Evolutionary conservation across 2,113 vertebrate genomes (phyloP).

Genomic region (Pseudopodoces humilis): DNA sequence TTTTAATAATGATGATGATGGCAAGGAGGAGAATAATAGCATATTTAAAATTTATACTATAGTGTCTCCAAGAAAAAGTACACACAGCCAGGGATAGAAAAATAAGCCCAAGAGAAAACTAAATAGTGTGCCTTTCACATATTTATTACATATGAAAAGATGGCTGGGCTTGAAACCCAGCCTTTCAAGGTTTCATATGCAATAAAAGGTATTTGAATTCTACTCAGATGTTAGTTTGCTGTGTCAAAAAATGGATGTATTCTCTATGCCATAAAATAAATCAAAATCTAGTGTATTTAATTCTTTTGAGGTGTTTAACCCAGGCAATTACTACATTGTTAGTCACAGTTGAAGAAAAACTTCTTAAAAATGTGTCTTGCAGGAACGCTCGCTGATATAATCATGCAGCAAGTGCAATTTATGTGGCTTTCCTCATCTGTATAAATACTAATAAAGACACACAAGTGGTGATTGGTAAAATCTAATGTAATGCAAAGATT

Average conservation of each 20-base stretch:
- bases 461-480: not conserved
- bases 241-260: not conserved
- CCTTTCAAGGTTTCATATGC: not conserved
- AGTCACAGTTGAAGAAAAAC: not conserved
- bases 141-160: not conserved
- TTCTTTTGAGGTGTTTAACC: not conserved
- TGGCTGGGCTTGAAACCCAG: not conserved
- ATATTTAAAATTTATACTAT: not conserved
- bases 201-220: not conserved
- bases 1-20: not conserved
- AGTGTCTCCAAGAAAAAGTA: not conserved
- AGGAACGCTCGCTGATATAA: not conserved
- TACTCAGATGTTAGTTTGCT: not conserved
- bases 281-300: not conserved
- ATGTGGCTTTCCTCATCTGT: not conserved
- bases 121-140: not conserved
- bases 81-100: not conserved
- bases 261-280: not conserved
- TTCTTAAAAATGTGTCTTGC: not conserved
- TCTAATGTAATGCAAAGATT: slow-evolving; percentile 20
- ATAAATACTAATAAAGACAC: slow-evolving; percentile 10
- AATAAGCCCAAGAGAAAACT: not conserved
- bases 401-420: not conserved
- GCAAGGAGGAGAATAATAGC: not conserved
- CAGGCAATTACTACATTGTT: not conserved